Percentiles rank a stretch among this genome's conserved stretches.
phyloP scores from a whole-genome alignment of 2,797 vertebrate genomes.

The Margarornis squamiger region DNA sequence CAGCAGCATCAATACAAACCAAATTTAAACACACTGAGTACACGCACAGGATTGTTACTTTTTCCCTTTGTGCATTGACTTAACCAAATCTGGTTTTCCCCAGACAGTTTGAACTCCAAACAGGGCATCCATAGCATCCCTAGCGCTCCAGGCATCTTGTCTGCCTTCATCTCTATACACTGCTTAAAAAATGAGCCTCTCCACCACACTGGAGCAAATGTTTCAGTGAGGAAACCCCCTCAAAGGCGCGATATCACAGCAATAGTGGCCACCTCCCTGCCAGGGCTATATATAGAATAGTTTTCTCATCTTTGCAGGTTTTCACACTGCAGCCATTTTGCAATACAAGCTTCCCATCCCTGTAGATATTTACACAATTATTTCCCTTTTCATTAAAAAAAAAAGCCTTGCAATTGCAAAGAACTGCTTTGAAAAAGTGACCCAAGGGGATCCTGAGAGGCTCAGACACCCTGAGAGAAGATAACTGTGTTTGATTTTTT shows the following conservation, averaged over 20 bases:
- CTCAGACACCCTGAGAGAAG: not conserved
- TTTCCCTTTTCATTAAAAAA: not conserved
- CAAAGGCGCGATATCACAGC: not conserved
- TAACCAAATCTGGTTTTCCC: not conserved
- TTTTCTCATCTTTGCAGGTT: not conserved
- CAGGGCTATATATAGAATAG: accelerated
- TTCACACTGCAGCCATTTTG: not conserved
- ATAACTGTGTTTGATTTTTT: not conserved
- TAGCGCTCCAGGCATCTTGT: not conserved
- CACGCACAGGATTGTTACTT: not conserved
- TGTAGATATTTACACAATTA: not conserved
- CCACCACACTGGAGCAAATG: not conserved
- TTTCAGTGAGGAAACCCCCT: not conserved
- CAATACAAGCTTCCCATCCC: not conserved
- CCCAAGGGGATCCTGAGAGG: not conserved
- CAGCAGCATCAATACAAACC: constrained; percentile 19
- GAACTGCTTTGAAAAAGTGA: not conserved
- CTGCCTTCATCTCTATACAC: not conserved
- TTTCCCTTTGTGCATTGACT: not conserved
- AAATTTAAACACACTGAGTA: not conserved
- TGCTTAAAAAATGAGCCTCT: not conserved
- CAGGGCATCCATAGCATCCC: not conserved
- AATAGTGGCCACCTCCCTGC: not conserved
- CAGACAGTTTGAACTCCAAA: not conserved
- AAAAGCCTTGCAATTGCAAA: not conserved